Evolutionary conservation across 2,888 invertebrate genomes (phyloP).

Genomic region (Pomacea canaliculata): DNA sequence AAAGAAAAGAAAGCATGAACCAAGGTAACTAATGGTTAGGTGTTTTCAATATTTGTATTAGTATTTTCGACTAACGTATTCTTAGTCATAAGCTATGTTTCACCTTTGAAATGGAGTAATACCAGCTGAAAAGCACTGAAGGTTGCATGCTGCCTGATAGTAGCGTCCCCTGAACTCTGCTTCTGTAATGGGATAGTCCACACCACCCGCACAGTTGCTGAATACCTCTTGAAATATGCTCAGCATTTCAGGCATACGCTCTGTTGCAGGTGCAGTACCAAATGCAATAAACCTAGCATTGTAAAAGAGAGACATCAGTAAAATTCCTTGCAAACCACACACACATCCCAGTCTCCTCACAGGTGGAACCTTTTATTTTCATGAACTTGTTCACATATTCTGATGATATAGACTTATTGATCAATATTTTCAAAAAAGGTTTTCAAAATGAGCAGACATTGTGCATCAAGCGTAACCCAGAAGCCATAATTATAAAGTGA

Average conservation of each 20-base stretch:
- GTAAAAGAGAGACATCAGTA: background rate
- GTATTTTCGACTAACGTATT: no score
- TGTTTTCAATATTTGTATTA: no score
- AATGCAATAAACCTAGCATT: conserved; percentile 56
- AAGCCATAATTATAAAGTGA: no score
- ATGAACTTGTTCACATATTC: no score
- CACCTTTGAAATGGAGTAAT: conserved; percentile 53
- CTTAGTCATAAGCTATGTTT: conserved; percentile 13
- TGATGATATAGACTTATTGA: no score
- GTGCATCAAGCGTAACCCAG: no score
- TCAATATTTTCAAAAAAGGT: no score
- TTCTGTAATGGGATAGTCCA: conserved; percentile 52
- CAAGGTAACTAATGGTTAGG: no score
- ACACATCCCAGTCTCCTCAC: background rate
- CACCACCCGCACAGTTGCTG: conserved; percentile 46
- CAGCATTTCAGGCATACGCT: conserved; percentile 50
- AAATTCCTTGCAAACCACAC: background rate
- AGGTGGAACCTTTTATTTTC: background rate
- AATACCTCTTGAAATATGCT: conserved; percentile 49
- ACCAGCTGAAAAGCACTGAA: conserved; percentile 55
- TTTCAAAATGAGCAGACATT: no score
- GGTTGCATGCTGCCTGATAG: conserved; percentile 62
- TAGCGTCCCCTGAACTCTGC: conserved; percentile 60
- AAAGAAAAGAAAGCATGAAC: no score
- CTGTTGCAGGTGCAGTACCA: conserved; percentile 46